Conservation (phyloP, 2,888 invertebrate genomes). For the Cephalotes varians region DNA sequence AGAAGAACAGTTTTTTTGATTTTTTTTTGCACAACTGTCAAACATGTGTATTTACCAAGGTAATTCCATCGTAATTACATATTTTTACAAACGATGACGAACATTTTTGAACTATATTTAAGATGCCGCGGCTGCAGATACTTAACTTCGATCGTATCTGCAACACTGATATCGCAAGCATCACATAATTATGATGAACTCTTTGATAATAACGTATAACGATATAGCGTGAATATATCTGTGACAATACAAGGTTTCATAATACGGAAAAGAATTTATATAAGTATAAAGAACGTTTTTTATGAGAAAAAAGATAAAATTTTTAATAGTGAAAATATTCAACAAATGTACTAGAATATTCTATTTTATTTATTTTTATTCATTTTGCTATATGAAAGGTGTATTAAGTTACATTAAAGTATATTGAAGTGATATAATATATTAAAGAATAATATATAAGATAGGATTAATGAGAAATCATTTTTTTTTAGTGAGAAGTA, state of each 20-base stretch:
- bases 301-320: background rate
- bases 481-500: background rate
- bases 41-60: background rate
- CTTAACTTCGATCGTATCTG: conserved; percentile 19
- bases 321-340: background rate
- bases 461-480: background rate
- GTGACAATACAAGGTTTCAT: background rate
- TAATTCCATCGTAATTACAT: background rate
- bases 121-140: background rate
- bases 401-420: background rate
- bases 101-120: conserved; percentile 12
- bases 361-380: background rate
- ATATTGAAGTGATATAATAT: background rate
- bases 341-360: background rate
- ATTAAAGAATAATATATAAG: conserved; percentile 7
- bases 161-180: conserved; percentile 4
- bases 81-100: background rate
- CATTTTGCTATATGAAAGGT: background rate
- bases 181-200: conserved; percentile 34
- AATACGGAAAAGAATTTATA: conserved; percentile 1
- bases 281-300: background rate
- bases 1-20: background rate
- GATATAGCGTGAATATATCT: background rate
- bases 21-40: background rate
- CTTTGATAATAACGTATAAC: conserved; percentile 4